Evolutionary conservation across 2,888 invertebrate genomes (phyloP), one percentile per base, ranked within the genome.

Genomic region (Lasius platythorax): DNA sequence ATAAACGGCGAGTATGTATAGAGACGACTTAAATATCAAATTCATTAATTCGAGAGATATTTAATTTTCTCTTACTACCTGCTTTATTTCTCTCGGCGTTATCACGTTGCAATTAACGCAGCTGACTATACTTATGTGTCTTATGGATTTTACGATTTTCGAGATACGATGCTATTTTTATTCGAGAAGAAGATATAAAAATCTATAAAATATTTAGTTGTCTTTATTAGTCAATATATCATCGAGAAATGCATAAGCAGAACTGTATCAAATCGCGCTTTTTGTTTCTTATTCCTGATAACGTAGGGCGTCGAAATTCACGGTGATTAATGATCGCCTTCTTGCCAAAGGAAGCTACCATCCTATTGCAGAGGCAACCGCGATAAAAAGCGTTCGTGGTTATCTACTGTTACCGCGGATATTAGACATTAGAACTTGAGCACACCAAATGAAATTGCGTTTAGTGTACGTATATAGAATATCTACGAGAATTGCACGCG

Each of bases 241-340:
- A 37, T 37, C 37, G 37, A 37, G 30, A 11, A 46, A 53, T 43
- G 30, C 12, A 61, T 43, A 74, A 74, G 37, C 73, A 56, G 28
- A 40, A 30, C n/a, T 37, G 15, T 23, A 15, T 23, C 8, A 58
- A 40, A 28, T 30, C 11, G 28, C 28, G 18, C 1, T 46, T 63
- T n/a, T 74, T 74, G n/a, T 33, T 43, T 40, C 30, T n/a, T 12
- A 74, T 74, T 30, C n/a, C 46, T 74, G 63, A 63, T 61, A 63
- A 74, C 8, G 40, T 0, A 30, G 30, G 84, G 83, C 66, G 43
- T 73, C 30, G 30, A 78, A 88, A 89, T 89, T 85, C 78, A 78
- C 53, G 37, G 76, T 53, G 86, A 87, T 87, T 86, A 89, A 88
- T 86, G 83, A 82, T 68, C 61, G n/a, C 33, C 58, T 88, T 87